Conservation (phyloP, 2,888 invertebrate genomes). For the Stictocephala bisonia region DNA sequence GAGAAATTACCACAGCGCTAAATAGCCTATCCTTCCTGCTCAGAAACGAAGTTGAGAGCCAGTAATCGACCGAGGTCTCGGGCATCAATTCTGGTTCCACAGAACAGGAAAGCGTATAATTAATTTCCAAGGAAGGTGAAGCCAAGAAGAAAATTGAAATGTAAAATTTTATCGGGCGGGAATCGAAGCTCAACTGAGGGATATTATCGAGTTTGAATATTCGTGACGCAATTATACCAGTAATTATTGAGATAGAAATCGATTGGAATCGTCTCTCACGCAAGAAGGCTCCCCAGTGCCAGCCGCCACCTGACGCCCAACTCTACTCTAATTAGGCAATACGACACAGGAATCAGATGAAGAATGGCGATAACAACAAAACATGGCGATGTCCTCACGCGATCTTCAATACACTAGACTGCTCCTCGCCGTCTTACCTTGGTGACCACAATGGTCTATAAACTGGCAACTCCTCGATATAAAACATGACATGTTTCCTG, state of each 20-base stretch:
- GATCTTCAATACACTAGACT: too few relatives aligned
- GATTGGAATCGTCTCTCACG: constrained; percentile 36
- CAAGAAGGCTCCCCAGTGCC: constrained; percentile 37
- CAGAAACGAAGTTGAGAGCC: too few relatives aligned
- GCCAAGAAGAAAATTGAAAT: constrained; percentile 46
- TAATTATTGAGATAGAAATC: constrained; percentile 42
- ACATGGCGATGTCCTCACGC: constrained; percentile 33
- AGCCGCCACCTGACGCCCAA: constrained; percentile 25
- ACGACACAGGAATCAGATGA: constrained; percentile 36
- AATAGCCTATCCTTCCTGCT: too few relatives aligned
- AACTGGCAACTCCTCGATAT: too few relatives aligned
- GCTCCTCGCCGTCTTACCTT: too few relatives aligned
- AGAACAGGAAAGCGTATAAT: constrained; percentile 36
- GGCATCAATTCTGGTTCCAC: neutral
- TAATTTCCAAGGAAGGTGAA: constrained; percentile 36
- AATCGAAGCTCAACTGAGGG: constrained; percentile 5
- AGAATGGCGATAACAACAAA: constrained; percentile 27
- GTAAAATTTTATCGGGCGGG: constrained; percentile 38
- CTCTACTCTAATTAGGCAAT: constrained; percentile 29
- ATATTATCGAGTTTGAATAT: constrained; percentile 37
- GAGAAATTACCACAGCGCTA: too few relatives aligned
- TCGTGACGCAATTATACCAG: constrained; percentile 34
- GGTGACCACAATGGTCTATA: too few relatives aligned
- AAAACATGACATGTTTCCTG: too few relatives aligned
- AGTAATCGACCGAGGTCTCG: too few relatives aligned